Evolutionary conservation across 2,113 vertebrate species (phyloP).

Genomic region (Balaenoptera acutorostrata): DNA sequence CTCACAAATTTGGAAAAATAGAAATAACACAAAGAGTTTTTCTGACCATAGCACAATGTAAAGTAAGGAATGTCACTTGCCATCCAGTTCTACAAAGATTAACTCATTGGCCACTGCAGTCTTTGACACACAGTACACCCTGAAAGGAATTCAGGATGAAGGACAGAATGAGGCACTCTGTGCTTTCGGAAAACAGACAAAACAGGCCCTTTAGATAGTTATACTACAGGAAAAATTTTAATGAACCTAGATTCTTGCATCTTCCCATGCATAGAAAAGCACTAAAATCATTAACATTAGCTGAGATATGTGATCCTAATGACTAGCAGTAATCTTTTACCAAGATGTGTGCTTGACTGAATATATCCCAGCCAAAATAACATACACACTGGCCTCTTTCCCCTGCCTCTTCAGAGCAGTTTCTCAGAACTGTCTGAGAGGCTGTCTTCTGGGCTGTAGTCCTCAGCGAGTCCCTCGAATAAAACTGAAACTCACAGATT

Average conservation of each 20-base stretch:
- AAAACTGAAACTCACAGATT: background rate
- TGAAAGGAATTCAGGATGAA: background rate
- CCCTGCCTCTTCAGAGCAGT: background rate
- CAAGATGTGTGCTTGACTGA: background rate
- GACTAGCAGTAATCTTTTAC: background rate
- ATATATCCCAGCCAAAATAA: background rate
- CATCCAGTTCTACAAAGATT: background rate
- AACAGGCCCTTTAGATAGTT: background rate
- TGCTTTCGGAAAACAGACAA: background rate
- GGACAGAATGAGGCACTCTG: background rate
- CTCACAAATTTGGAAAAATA: background rate
- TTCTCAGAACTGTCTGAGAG: background rate
- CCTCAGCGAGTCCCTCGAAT: background rate
- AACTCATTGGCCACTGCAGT: background rate
- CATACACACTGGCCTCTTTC: background rate
- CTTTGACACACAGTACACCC: background rate
- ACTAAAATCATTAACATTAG: background rate
- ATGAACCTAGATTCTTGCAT: background rate
- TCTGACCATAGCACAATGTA: background rate
- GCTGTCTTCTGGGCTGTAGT: background rate
- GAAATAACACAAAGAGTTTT: background rate
- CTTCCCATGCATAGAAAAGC: background rate
- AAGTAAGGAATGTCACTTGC: background rate
- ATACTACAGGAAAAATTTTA: background rate
- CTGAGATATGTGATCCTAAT: background rate